These are phyloP conservation scores for Ibycter americanus DNA, from an alignment of 2,797 vertebrate species.

Conservation along the genomic window DNA sequence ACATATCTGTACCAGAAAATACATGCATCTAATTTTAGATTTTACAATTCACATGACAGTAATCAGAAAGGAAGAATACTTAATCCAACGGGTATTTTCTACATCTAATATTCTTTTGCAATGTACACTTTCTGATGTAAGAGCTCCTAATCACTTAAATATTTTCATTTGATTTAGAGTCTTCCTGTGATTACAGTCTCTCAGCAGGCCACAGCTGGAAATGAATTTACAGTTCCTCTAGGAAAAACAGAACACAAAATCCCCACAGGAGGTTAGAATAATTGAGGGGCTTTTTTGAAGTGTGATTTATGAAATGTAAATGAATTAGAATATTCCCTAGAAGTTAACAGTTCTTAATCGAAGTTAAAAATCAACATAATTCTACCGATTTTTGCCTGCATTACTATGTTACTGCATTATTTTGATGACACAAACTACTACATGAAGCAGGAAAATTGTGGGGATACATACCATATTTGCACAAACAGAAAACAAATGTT, in stretches of 20 bases:
- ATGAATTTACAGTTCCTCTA: neutral
- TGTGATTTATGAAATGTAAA: neutral
- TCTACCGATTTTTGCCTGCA: neutral
- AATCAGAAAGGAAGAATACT: neutral
- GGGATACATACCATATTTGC: neutral
- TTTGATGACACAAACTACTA: neutral
- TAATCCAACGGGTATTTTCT: neutral
- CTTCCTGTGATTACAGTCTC: neutral
- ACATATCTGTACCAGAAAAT: neutral
- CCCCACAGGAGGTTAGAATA: neutral
- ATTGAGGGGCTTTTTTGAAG: neutral
- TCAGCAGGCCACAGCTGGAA: neutral
- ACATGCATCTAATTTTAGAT: neutral
- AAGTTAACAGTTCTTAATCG: neutral
- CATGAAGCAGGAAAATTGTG: neutral
- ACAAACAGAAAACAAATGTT: neutral
- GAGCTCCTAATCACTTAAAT: neutral
- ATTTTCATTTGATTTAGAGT: neutral
- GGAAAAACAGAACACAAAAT: conserved; percentile 16
- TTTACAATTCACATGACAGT: neutral
- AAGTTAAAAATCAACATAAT: neutral
- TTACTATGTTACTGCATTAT: neutral
- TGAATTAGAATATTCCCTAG: neutral
- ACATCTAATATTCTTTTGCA: neutral
- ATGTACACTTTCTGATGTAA: neutral